phyloP scores from a whole-genome alignment of 2,113 vertebrate genomes.

The Cynoglossus semilaevis region DNA sequence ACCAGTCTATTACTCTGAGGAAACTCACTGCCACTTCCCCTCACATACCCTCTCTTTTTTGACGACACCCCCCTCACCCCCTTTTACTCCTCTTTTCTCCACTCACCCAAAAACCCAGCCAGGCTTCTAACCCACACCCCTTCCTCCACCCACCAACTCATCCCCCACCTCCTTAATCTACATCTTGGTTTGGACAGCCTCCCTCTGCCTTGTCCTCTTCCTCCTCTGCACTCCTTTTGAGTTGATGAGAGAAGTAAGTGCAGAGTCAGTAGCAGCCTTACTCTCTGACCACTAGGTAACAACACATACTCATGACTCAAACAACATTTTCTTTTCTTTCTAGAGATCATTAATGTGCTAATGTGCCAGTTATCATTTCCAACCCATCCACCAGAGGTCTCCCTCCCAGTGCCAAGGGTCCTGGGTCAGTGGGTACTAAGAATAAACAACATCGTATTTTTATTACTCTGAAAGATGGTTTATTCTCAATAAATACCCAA shows the following conservation, averaged over 20 bases:
- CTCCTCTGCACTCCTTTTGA: slow-evolving; percentile 70
- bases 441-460: no score
- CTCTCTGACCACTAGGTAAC: slow-evolving; percentile 70
- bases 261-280: slow-evolving; percentile 78
- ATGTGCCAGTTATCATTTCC: slow-evolving; percentile 21
- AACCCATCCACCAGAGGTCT: background rate
- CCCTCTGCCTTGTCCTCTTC: slow-evolving; percentile 63
- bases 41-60: background rate
- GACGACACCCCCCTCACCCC: slow-evolving; percentile 5
- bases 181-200: slow-evolving; percentile 61
- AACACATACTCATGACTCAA: slow-evolving; percentile 56
- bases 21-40: slow-evolving; percentile 24
- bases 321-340: slow-evolving; percentile 54
- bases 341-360: slow-evolving; percentile 52
- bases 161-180: slow-evolving; percentile 55
- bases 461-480: no score
- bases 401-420: background rate
- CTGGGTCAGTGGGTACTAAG: no score
- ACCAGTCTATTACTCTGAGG: slow-evolving; percentile 25
- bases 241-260: slow-evolving; percentile 80
- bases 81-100: slow-evolving; percentile 40
- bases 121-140: slow-evolving; percentile 53
- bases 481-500: no score
- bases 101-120: slow-evolving; percentile 60
- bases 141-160: slow-evolving; percentile 36